phyloP scores from a whole-genome alignment of 1,140 invertebrate genomes.

The Pogonognathellus flavescens region DNA sequence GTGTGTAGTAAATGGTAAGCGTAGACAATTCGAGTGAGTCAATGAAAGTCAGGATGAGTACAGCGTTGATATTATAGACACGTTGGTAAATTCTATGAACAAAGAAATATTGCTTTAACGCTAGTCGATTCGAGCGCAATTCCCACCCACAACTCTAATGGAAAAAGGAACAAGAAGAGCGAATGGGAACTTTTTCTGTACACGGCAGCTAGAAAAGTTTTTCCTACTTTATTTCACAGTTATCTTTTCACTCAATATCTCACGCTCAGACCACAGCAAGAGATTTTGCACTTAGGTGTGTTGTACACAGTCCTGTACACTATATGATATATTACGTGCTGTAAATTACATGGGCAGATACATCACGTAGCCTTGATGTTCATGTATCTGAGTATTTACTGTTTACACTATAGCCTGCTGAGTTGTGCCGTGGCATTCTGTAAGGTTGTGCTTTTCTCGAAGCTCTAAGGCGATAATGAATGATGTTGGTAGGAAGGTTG shows the following conservation, averaged over 20 bases:
- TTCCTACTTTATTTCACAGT: neutral
- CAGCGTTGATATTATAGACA: no score
- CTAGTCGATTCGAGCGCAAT: neutral
- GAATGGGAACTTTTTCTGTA: conserved; percentile 15
- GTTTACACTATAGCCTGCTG: neutral
- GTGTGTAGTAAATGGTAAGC: no score
- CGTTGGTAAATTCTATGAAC: no score
- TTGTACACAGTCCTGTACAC: no score
- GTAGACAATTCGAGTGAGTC: no score
- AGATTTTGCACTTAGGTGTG: neutral
- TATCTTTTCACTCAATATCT: conserved; percentile 1
- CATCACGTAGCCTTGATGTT: neutral
- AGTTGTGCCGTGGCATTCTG: neutral
- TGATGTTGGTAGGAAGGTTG: neutral
- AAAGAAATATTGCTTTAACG: no score
- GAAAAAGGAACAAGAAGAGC: neutral
- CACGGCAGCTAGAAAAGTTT: conserved; percentile 6
- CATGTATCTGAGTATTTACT: neutral
- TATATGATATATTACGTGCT: neutral
- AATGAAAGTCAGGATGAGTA: no score
- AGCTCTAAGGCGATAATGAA: neutral
- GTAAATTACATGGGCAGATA: neutral
- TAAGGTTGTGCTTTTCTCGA: neutral
- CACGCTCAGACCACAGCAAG: neutral
- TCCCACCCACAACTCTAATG: conserved; percentile 18